A percentile compares a stretch with the other conserved stretches of the same genome.
Evolutionary conservation across 2,888 invertebrate species (phyloP).

Genomic region (Diploptera punctata): DNA sequence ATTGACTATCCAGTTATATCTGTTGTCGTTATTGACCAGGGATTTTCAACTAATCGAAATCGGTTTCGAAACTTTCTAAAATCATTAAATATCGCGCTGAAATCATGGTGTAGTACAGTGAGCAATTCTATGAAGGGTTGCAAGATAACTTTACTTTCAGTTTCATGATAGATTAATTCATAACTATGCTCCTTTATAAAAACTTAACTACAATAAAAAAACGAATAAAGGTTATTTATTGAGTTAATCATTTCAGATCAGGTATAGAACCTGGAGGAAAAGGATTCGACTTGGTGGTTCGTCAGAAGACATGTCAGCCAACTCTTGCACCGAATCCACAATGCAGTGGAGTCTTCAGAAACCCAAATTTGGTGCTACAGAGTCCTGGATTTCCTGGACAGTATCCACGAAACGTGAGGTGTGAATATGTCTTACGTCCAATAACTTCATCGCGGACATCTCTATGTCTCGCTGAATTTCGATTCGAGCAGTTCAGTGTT

Average conservation of each 20-base stretch:
- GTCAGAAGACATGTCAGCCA: conserved; percentile 21
- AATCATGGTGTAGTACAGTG: too few relatives aligned
- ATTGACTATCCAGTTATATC: too few relatives aligned
- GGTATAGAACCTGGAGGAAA: not conserved
- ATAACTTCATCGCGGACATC: conserved; percentile 52
- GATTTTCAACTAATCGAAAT: too few relatives aligned
- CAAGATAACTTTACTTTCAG: too few relatives aligned
- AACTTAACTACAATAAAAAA: too few relatives aligned
- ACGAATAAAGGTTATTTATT: too few relatives aligned
- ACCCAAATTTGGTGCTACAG: conserved; percentile 57
- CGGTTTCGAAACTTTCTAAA: too few relatives aligned
- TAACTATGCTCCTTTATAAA: too few relatives aligned
- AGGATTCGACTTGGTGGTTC: conserved; percentile 29
- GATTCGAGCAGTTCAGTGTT: conserved; percentile 63
- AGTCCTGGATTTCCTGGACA: conserved; percentile 62
- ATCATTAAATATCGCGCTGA: too few relatives aligned
- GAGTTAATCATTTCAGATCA: conserved; percentile 2
- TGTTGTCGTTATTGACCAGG: too few relatives aligned
- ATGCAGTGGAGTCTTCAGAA: conserved; percentile 57
- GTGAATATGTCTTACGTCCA: conserved; percentile 60
- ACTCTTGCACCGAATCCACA: not conserved
- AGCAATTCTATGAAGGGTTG: too few relatives aligned
- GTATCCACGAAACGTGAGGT: conserved; percentile 56
- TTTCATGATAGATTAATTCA: too few relatives aligned
- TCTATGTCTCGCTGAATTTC: conserved; percentile 60